These are phyloP conservation scores for Choristoneura fumiferana DNA, from an alignment of 1,140 invertebrate species.

Conservation along the genomic window DNA sequence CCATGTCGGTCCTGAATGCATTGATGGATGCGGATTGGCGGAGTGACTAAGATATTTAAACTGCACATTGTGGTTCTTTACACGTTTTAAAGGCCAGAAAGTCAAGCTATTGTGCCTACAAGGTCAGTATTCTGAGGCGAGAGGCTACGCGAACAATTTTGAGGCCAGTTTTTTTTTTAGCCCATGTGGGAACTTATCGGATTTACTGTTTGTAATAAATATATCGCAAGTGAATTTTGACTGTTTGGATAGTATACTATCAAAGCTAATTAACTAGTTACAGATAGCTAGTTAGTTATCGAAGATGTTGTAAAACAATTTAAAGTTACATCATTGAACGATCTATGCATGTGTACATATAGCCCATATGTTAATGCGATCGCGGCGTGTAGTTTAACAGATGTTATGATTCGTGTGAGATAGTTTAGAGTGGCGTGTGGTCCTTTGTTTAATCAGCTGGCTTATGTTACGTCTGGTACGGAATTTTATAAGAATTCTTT, in stretches of 20 bases:
- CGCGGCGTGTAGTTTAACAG: conserved; percentile 1
- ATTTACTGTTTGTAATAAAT: neutral
- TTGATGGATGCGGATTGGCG: conserved; percentile 20
- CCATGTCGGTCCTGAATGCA: conserved; percentile 24
- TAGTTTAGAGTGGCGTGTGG: neutral
- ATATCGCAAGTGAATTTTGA: too few species aligned
- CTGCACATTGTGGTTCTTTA: conserved; percentile 20
- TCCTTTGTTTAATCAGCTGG: neutral
- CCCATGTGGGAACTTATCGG: conserved; percentile 34
- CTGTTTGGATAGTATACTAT: too few species aligned
- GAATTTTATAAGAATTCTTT: too few species aligned
- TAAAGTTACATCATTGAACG: neutral
- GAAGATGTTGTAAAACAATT: neutral
- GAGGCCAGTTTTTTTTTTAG: conserved; percentile 50
- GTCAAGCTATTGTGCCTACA: conserved; percentile 56
- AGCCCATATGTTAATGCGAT: neutral
- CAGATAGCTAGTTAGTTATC: too few species aligned
- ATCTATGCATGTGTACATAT: neutral
- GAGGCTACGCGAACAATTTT: conserved; percentile 43
- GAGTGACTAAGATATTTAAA: conserved; percentile 31
- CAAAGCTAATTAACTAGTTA: too few species aligned
- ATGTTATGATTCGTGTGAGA: conserved; percentile 4
- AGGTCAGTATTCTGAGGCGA: conserved; percentile 56
- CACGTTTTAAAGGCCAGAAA: conserved; percentile 39
- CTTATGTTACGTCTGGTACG: neutral